Evolutionary conservation across 2,888 invertebrate genomes (phyloP), one percentile per base, ranked within the genome.

Genomic region (Mythimna ferrago): DNA sequence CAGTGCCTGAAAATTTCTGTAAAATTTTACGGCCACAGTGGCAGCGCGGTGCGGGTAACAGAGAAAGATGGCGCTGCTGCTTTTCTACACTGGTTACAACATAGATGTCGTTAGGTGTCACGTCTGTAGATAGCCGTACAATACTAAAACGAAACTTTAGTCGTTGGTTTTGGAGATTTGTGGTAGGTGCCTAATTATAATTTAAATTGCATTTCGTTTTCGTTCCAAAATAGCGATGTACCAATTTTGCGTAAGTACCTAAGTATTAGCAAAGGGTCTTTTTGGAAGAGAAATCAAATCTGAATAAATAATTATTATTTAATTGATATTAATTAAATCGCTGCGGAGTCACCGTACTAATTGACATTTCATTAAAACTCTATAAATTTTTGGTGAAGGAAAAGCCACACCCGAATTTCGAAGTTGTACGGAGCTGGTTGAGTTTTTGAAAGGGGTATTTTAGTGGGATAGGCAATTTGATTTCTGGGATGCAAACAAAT

Each of bases 261-360:
- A 44, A 14, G 44, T 53, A 53, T 63, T 58, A 78, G 14, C 51
- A 38, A 44, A 63, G 19, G 1, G 10, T 44, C 35, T 53, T 21
- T 51, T 76, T 32, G 38, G 48, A 19, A 53, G 48, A 54, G 62
- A 63, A 78, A 72, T 63, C 53, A 57, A 72, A 72, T 71, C n/a
- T 62, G 32, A 63, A 79, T 79, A 53, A 63, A 73, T 64, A 38
- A 72, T 79, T n/a, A 51, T n/a, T 21, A 63, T 72, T 63, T 79
- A 79, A 63, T 62, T 76, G 53, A 60, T 58, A 79, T 76, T 72
- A 79, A 76, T 72, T n/a, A 60, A 54, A 60, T 38, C 26, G 63
- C 44, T 72, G 62, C 58, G 58, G 48, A 48, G 58, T 54, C 48
- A 72, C 53, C 53, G 21, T 60, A n/a, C 60, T 73, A 64, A 76